These are phyloP conservation scores for Terebella lapidaria DNA, from an alignment of 2,888 invertebrate species.

Conservation along the genomic window DNA sequence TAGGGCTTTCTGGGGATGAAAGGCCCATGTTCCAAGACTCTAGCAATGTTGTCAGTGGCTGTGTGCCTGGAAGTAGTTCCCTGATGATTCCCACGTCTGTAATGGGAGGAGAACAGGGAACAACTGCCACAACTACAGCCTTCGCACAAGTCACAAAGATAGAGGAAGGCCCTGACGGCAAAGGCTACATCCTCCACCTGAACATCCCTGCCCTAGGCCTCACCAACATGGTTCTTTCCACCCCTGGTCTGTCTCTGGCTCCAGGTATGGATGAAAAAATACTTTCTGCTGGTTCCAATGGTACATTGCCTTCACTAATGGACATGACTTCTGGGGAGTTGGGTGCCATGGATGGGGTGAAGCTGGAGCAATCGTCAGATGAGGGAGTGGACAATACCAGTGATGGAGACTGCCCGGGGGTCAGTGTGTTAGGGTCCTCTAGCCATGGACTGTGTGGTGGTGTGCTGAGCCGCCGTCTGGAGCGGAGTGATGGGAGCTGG, in stretches of 20 bases:
- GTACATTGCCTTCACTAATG: background rate
- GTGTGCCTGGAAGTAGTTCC: too few species aligned
- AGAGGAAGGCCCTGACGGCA: conserved; percentile 8
- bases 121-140: background rate
- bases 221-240: conserved; percentile 2
- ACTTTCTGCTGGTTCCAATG: background rate
- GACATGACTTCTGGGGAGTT: background rate
- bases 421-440: too few species aligned
- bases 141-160: conserved; percentile 9
- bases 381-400: background rate
- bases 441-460: too few species aligned
- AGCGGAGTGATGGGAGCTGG: too few species aligned
- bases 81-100: background rate
- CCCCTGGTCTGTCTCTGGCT: background rate
- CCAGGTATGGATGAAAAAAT: background rate
- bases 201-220: background rate
- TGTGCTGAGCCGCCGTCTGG: too few species aligned
- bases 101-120: background rate
- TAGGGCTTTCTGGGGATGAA: too few species aligned
- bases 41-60: too few species aligned
- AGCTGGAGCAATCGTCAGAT: background rate
- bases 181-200: conserved; percentile 13
- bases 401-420: background rate
- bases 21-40: too few species aligned
- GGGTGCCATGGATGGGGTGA: background rate